These are phyloP conservation scores for Congeria kusceri DNA, from an alignment of 2,888 invertebrate genomes.

Conservation along the genomic window DNA sequence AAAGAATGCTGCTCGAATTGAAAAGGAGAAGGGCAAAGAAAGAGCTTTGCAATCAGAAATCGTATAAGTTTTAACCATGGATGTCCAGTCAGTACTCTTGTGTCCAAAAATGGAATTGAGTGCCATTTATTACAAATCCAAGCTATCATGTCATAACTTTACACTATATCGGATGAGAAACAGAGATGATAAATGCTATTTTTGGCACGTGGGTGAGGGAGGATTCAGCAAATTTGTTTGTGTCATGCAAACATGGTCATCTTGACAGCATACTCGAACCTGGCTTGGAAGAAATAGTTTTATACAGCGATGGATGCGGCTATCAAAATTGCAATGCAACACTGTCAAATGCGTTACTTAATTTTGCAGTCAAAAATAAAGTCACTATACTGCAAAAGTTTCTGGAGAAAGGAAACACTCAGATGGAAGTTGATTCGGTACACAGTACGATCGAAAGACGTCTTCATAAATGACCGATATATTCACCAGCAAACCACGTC, in stretches of 20 bases:
- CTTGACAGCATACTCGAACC: constrained; percentile 8
- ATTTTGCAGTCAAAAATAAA: constrained; percentile 18
- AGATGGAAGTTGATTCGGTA: constrained; percentile 54
- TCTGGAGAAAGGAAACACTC: constrained; percentile 46
- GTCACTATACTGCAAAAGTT: constrained; percentile 44
- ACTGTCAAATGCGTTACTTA: constrained; percentile 39
- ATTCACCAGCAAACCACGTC: constrained; percentile 39
- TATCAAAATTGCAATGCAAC: constrained; percentile 50
- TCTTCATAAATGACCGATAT: constrained; percentile 32
- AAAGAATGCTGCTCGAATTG: constrained; percentile 24
- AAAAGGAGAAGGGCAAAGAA: constrained; percentile 37
- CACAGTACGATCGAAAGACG: constrained; percentile 45
- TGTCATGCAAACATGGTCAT: constrained; percentile 25
- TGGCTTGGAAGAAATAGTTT: constrained; percentile 27
- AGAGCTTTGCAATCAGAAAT: not conserved
- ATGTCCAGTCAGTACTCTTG: constrained; percentile 38
- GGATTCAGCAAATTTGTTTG: constrained; percentile 25
- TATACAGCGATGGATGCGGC: constrained; percentile 43
- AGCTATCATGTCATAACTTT: constrained; percentile 38
- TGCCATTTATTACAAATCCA: constrained; percentile 41
- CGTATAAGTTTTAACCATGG: constrained; percentile 34
- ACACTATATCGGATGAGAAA: constrained; percentile 22
- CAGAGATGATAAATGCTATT: constrained; percentile 20
- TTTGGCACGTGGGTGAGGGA: constrained; percentile 30
- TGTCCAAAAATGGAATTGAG: constrained; percentile 39